These are phyloP conservation scores for Oncorhynchus mykiss DNA, from an alignment of 2,113 vertebrate genomes.

Conservation along the genomic window DNA sequence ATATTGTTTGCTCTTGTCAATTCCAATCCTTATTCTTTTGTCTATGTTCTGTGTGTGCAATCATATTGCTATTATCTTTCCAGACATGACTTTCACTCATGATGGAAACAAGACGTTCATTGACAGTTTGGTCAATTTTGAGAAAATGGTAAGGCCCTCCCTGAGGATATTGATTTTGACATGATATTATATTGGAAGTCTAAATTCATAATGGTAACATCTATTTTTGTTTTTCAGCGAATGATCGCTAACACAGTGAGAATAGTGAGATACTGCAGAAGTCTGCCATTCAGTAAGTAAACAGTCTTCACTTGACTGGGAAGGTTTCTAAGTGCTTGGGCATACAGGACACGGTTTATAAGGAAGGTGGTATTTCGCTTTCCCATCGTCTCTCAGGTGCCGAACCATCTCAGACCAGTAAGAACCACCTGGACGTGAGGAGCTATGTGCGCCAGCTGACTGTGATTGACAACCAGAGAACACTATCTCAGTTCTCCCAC, in stretches of 20 bases:
- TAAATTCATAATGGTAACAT: background rate
- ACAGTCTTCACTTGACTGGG: background rate
- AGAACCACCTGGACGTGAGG: conserved; percentile 92
- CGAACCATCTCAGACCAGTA: conserved; percentile 86
- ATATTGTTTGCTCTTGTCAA: too few species aligned
- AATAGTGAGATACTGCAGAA: conserved; percentile 90
- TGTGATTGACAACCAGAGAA: conserved; percentile 98
- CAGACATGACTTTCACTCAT: conserved; percentile 98
- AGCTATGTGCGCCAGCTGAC: conserved; percentile 92
- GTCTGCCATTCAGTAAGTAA: conserved; percentile 93
- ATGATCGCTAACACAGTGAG: conserved; percentile 97
- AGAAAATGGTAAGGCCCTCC: conserved; percentile 93
- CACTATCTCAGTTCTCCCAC: conserved; percentile 94
- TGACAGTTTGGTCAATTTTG: conserved; percentile 97
- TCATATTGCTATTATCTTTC: conserved; percentile 55
- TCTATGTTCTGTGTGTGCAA: background rate
- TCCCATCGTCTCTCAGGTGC: conserved; percentile 70
- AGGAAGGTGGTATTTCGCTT: background rate
- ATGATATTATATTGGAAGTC: conserved; percentile 1
- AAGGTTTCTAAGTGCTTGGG: background rate
- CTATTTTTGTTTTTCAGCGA: conserved; percentile 77
- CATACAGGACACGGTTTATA: too few species aligned
- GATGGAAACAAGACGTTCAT: conserved; percentile 97
- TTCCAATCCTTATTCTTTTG: background rate
- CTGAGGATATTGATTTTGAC: conserved; percentile 2